Evolutionary conservation across 2,888 invertebrate genomes (phyloP).

Genomic region (Callosobruchus maculatus): DNA sequence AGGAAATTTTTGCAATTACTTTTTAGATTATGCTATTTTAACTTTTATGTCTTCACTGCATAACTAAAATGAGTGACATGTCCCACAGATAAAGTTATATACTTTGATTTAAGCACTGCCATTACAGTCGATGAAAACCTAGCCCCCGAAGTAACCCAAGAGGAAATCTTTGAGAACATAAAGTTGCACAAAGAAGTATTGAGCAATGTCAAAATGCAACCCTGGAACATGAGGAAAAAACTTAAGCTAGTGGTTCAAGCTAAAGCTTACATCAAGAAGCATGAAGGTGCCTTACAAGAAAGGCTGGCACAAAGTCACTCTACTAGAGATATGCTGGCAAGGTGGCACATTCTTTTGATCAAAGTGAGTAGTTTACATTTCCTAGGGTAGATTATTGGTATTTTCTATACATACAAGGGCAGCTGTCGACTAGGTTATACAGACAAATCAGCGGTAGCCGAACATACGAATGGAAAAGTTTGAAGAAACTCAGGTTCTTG

Average conservation of each 20-base stretch:
- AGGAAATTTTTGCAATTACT: too few species aligned
- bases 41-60: too few species aligned
- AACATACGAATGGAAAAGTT: too few species aligned
- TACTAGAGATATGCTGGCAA: slow-evolving; percentile 79
- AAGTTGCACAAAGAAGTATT: slow-evolving; percentile 88
- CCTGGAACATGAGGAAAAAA: slow-evolving; percentile 79
- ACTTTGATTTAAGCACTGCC: slow-evolving; percentile 58
- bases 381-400: too few species aligned
- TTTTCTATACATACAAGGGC: too few species aligned
- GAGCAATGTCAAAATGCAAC: slow-evolving; percentile 80
- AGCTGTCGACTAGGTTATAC: too few species aligned
- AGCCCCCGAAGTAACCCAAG: slow-evolving; percentile 65
- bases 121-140: slow-evolving; percentile 72
- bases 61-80: too few species aligned
- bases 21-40: too few species aligned
- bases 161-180: slow-evolving; percentile 87
- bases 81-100: too few species aligned
- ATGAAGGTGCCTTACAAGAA: slow-evolving; percentile 87
- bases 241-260: slow-evolving; percentile 79
- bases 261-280: slow-evolving; percentile 81
- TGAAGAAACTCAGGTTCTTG: too few species aligned
- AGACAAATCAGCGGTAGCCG: too few species aligned
- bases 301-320: slow-evolving; percentile 84
- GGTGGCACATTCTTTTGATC: slow-evolving; percentile 75
- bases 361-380: slow-evolving; percentile 64